Evolutionary conservation across 2,888 invertebrate species (phyloP), one percentile per base, ranked within the genome.

Genomic region (Acleris cristana): DNA sequence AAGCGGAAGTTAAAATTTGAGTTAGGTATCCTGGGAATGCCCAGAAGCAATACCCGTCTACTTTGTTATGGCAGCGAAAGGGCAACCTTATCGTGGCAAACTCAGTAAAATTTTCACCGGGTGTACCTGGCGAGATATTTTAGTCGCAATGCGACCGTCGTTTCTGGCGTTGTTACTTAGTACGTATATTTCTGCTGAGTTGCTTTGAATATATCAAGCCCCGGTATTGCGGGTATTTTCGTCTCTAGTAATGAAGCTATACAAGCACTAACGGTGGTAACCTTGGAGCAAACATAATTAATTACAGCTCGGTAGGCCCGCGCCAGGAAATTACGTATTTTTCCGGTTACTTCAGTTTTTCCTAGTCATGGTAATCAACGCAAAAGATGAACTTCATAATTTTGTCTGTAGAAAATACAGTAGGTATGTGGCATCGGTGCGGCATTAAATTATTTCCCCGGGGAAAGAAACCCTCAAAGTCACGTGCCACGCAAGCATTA

Each of bases 401-500:
- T 58, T 16, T 59, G 21, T 54, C n/a, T 18, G 53, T 40, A 19
- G n/a, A 51, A 63, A 67, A 52, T 55, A 57, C 45, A 53, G 45
- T 34, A 67, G 54, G 23, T 34, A 67, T 58, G 23, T 58, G 34
- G 49, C 62, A 67, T 58, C 63, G 51, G 51, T 40, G 45, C 62
- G 58, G 40, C 62, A 53, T 57, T 67, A 12, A 63, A 67, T 63
- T 62, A 67, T 67, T 72, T 72, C 72, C 71, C 67, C 64, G 57
- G 70, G 72, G 68, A 72, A 72, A 66, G 73, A 71, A 73, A 70
- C 66, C 72, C 70, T 72, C 65, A 59, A 71, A 74, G 74, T 74
- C 72, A 73, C 72, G 75, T 75, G 72, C 72, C 70, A 73, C 71
- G 69, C 69, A 64, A 58, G 65, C 67, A 79, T 80, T 78, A 78